Base-by-base conservation (phyloP, 2,113 vertebrate species). In the Naja naja region DNA sequence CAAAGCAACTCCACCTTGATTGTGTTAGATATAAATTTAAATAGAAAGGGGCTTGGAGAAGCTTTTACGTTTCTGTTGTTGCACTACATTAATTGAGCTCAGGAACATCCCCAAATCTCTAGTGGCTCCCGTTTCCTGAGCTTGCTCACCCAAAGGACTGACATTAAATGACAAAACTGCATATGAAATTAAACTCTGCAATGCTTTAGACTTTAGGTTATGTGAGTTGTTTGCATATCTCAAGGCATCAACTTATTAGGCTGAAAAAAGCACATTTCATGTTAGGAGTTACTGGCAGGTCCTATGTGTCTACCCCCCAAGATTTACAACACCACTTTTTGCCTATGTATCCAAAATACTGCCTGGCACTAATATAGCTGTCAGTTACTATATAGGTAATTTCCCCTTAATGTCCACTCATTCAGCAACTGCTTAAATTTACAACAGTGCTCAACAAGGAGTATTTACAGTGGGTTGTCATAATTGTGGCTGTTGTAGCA, bases 301-400 rank as follows among this genome's bases (percentile, higher is more conserved):
- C 34, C 69, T 39, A 20, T 39, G 34, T 43, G 34, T 43, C 7
- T 81, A 22, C 34, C 74, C 74, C n/a, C 18, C 74, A 81, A 39
- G 34, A 43, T 43, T 81, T 81, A 3, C 74, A 81, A 81, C 18
- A 81, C 7, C 6, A 81, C 18, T 81, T 43, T 81, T 81, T 43
- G 34, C 34, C 74, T 81, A 9, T 81, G 34, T 81, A 81, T 81
- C 5, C 34, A 81, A 81, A 81, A 39, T 34, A 81, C 7, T 43
- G 3, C 18, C 7, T 1, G 5, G 64, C n/a, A 39, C 2, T 81
- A 74, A 81, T 81, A 0, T 12, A 3, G 5, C 2, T 16, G 47
- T n/a, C 92, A 81, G n/a, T 74, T 74, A 39, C 18, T 22, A 43
- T 22, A 39, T 34, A 81, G 74, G 34, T 81, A 43, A 7, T 43